Evolutionary conservation across 2,797 vertebrate genomes (phyloP), one percentile per base, ranked within the genome.

Genomic region (Xiphorhynchus erythropygius): DNA sequence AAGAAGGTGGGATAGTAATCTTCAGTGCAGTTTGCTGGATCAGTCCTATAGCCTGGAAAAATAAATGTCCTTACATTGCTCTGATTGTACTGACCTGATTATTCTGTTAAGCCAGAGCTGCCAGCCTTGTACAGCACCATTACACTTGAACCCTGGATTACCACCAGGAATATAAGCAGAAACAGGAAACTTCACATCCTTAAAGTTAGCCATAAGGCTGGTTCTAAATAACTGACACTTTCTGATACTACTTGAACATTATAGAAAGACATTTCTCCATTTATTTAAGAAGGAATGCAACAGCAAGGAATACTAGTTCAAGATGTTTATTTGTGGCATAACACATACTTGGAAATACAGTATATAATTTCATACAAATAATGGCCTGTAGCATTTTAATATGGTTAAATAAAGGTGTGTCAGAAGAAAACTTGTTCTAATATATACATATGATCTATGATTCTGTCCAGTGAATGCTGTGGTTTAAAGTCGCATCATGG

Each of bases 121-220:
- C 52, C 67, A 46, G 42, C 9, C 10, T 74, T 39, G 16, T 46
- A 14, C 11, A 28, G 22, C 0, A 0, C 12, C 50, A 24, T 56
- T 23, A 18, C 19, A 14, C 10, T 57, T 75, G 37, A 30, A 71
- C 10, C 5, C 46, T 33, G 25, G 17, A 15, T 69, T 74, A 21
- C 18, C 32, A 44, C 5, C 7, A 68, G 25, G 28, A 77, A 70
- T 41, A 63, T 7, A 24, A 80, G 23, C 15, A 85, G n/a, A 67
- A 85, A 56, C 46, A 19, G 18, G 35, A 76, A 82, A 39, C 17
- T 18, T 32, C 3, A 8, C 19, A 33, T n/a, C 18, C 21, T 44
- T 46, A 13, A 32, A 80, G 32, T 63, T 41, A 70, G 8, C 28
- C 44, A 1, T 47, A 44, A 70, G 35, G 5, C 17, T 80, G 39